Percentiles rank a stretch among this genome's conserved stretches.
Evolutionary conservation across 2,797 vertebrate genomes (phyloP).

Genomic region (Diglossa cyanea): DNA sequence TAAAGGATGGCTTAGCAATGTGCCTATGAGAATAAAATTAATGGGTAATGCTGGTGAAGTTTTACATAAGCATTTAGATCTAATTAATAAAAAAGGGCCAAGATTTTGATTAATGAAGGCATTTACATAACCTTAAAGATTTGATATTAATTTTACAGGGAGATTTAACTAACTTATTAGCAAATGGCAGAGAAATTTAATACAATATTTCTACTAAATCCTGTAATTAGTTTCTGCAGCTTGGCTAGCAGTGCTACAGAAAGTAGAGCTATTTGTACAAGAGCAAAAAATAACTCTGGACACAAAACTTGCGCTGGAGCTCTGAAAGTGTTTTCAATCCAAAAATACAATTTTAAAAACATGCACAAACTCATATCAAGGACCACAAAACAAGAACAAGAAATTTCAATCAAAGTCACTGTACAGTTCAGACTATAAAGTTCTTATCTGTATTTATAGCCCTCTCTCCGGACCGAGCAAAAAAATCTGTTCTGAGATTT

Average conservation of each 20-base stretch:
- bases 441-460: background rate
- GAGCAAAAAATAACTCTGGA: background rate
- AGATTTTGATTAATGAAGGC: constrained; percentile 24
- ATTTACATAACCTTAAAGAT: constrained; percentile 1
- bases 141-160: constrained; percentile 4
- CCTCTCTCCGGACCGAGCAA: background rate
- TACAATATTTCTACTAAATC: background rate
- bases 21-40: background rate
- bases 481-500: background rate
- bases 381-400: background rate
- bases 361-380: background rate
- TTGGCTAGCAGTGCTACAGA: background rate
- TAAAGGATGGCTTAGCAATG: background rate
- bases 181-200: background rate
- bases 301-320: background rate
- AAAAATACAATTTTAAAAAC: background rate
- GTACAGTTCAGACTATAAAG: background rate
- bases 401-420: background rate
- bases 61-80: constrained; percentile 1
- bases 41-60: background rate
- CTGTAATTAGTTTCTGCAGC: background rate
- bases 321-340: background rate
- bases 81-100: background rate
- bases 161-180: background rate
- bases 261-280: background rate